phyloP scores from a whole-genome alignment of 37 sponge, comb jelly and placozoan species.

The Mnemiopsis leidyi region DNA sequence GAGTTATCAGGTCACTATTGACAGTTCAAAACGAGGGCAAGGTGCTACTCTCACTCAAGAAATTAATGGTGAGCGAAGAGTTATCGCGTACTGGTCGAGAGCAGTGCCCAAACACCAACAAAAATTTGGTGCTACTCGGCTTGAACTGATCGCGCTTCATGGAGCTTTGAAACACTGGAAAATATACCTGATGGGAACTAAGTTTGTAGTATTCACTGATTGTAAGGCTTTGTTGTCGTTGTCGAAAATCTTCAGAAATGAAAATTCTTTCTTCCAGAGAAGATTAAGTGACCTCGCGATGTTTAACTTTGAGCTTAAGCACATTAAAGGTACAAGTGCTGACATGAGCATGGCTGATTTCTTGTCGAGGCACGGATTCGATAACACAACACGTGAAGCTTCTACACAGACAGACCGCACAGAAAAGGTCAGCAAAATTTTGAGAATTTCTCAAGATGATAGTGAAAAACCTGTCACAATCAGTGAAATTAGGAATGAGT shows the following conservation, averaged over 20 bases:
- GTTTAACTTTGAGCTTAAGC: neutral
- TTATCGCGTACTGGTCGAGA: neutral
- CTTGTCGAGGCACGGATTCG: neutral
- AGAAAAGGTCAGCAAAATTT: too few relatives aligned
- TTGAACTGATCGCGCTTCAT: conserved; percentile 17
- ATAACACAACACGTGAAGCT: neutral
- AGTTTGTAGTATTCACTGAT: conserved; percentile 11
- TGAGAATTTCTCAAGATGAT: too few relatives aligned
- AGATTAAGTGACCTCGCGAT: neutral
- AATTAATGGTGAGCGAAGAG: neutral
- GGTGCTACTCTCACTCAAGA: neutral
- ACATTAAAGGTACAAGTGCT: neutral
- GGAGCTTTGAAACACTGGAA: conserved; percentile 42
- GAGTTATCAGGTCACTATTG: neutral
- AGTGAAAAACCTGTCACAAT: neutral
- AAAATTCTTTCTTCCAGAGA: conserved; percentile 20
- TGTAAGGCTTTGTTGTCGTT: neutral
- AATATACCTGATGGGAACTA: neutral
- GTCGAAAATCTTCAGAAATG: neutral
- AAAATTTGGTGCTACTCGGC: conserved; percentile 12
- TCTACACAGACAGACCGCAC: conserved; percentile 37
- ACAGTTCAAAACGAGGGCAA: neutral
- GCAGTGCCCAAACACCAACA: neutral
- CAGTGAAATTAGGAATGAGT: neutral
- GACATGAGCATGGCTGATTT: conserved; percentile 31